phyloP scores from a whole-genome alignment of 2,888 invertebrate species.

The Therioaphis trifolii region DNA sequence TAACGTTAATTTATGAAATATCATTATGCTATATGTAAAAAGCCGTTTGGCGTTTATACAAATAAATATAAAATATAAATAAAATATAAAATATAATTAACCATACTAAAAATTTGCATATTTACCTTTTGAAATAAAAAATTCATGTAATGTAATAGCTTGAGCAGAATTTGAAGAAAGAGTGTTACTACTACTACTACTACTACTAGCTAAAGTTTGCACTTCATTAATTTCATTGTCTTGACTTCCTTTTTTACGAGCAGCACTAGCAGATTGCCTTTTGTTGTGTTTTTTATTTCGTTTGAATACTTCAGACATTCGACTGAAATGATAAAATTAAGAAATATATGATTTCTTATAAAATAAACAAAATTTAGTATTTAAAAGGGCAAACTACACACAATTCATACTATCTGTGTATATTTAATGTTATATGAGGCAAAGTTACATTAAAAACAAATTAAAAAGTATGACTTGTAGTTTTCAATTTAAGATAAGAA shows the following conservation, averaged over 20 bases:
- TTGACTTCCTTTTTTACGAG: conserved; percentile 59
- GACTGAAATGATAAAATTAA: conserved; percentile 27
- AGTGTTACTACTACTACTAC: conserved; percentile 42
- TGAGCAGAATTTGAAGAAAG: conserved; percentile 48
- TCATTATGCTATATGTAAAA: too few relatives aligned
- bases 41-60: too few relatives aligned
- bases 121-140: conserved; percentile 57
- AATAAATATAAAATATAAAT: too few relatives aligned
- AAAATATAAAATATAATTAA: not conserved
- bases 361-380: not conserved
- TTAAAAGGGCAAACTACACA: too few relatives aligned
- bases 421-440: too few relatives aligned
- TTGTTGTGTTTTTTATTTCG: conserved; percentile 59
- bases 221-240: conserved; percentile 48
- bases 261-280: conserved; percentile 47
- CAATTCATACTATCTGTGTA: too few relatives aligned
- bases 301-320: conserved; percentile 58
- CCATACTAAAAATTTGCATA: not conserved
- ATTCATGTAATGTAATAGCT: conserved; percentile 56
- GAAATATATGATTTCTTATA: not conserved
- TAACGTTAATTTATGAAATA: too few relatives aligned
- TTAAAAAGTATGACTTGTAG: too few relatives aligned
- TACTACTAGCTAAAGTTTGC: conserved; percentile 36
- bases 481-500: too few relatives aligned
- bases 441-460: too few relatives aligned